Base-by-base conservation (phyloP, 1,140 invertebrate genomes). In the Phortica variegata region DNA sequence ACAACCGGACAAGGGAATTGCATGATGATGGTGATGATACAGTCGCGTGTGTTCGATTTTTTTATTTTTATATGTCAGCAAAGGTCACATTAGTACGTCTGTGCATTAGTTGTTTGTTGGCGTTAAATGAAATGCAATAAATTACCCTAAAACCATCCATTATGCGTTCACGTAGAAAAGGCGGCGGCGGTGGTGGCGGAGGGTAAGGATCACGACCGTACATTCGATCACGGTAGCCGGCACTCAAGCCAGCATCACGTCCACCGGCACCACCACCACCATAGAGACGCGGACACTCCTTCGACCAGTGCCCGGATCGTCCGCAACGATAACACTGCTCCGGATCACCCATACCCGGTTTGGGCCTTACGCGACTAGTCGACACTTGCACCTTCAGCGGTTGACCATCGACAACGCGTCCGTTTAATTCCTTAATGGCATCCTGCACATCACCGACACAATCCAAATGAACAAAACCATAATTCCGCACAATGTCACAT, bases 261-360 rank as follows among this genome's bases (percentile, higher is more conserved):
- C 70, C 70, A 50, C 65, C 61, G 21, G 46, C 48, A 58, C 86
- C 87, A 66, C 87, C 85, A 65, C 86, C 86, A 62, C 85, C 83
- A 52, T 85, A 86, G 77, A 84, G 83, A 66, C 85, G 84, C 48
- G 90, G 90, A 79, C 91, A 93, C 78, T 94, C 90, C 83, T 93
- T 93, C 58, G 90, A 94, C 93, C 92, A 95, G 80, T 95, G 92
- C 54, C 93, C 93, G 65, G 89, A 89, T 75, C 89, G 84, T 47
- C 92, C 92, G 83, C 93, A 95, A 77, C 91, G 85, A 80, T 93
- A 95, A 80, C 92, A 95, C 75, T 92, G 90, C 74, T 93, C 91
- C 72, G 91, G 90, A 78, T 93, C 91, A 60, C 92, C 92, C 92
- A 96, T 95, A 56, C 93, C 93, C 57, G 93, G 91, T 73, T 90